Percentiles rank a stretch among this genome's conserved stretches.
Evolutionary conservation across 2,113 vertebrate species (phyloP).

Genomic region (Ptilorrhoa leucosticta): DNA sequence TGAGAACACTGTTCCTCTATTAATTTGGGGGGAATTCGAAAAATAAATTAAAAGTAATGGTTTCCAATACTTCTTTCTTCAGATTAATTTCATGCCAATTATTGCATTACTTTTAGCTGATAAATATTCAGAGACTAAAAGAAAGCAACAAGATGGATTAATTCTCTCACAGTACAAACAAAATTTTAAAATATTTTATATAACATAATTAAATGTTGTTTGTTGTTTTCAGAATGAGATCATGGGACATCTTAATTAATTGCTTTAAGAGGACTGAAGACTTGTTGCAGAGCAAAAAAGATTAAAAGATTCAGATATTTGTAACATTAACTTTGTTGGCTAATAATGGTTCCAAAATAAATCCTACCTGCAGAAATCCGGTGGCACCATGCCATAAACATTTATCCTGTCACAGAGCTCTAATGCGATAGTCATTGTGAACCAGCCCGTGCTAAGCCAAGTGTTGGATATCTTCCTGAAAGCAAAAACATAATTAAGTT

Average conservation of each 20-base stretch:
- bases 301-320: slow-evolving; percentile 37
- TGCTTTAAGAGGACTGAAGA: slow-evolving; percentile 45
- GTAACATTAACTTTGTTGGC: background rate
- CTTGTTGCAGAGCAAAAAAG: background rate
- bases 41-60: slow-evolving; percentile 54
- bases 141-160: slow-evolving; percentile 68
- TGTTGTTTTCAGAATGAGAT: slow-evolving; percentile 63
- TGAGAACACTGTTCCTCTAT: slow-evolving; percentile 7
- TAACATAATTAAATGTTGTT: slow-evolving; percentile 67
- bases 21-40: slow-evolving; percentile 27
- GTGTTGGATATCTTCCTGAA: slow-evolving; percentile 96
- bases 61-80: slow-evolving; percentile 47
- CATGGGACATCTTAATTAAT: slow-evolving; percentile 59
- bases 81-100: slow-evolving; percentile 72
- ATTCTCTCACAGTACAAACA: slow-evolving; percentile 63
- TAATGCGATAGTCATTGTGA: slow-evolving; percentile 97
- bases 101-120: slow-evolving; percentile 66
- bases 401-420: slow-evolving; percentile 96
- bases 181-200: slow-evolving; percentile 68
- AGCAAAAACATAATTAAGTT: slow-evolving; percentile 66
- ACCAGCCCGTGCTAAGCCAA: slow-evolving; percentile 99
- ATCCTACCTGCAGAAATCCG: slow-evolving; percentile 97
- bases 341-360: slow-evolving; percentile 33
- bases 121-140: slow-evolving; percentile 72
- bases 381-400: slow-evolving; percentile 97